Evolutionary conservation across 2,113 vertebrate genomes (phyloP), one percentile per base, ranked within the genome.

Genomic region (Rhombomys opimus): DNA sequence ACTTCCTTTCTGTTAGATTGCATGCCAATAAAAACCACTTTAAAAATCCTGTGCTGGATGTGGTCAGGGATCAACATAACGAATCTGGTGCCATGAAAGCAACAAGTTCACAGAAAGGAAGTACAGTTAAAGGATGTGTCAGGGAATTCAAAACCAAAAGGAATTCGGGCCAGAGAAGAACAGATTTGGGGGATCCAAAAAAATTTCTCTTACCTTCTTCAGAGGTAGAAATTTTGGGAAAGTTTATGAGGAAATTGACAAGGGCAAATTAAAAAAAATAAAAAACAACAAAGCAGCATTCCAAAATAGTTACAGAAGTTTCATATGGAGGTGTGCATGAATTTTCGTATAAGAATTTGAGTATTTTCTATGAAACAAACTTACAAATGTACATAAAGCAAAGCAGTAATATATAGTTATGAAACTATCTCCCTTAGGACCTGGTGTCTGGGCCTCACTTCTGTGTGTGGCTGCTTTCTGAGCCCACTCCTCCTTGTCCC

Each of bases 1-100:
- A 97, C 93, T 91, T 96, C 22, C 18, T 81, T 93, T 91, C 50
- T 96, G 32, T 81, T 97, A 96, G 59, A 86, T 8, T 96, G 82
- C 86, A 68, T 93, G 38, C 80, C 90, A 81, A 92, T 75, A 96
- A 52, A 68, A 94, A 92, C 65, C 90, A 25, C 90, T 4, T 0
- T 70, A 82, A 67, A 32, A 72, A 50, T 27, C 13, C 11, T 57
- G 59, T 67, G 27, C 38, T 96, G 9, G 68, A 90, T 59, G 57
- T 90, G 84, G 94, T 65, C 93, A 93, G 87, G 46, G 70, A 77
- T 46, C 78, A 92, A 7, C 11, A 9, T 32, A 95, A 92, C 10
- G 72, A 97, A 96, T 88, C 46, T 57, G 73, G 50, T 14, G 70
- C 73, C 86, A 35, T 61, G 91, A 97, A 65, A 97, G 95, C 22